phyloP scores from a whole-genome alignment of 2,113 vertebrate species.

The Oostethus manadensis region DNA sequence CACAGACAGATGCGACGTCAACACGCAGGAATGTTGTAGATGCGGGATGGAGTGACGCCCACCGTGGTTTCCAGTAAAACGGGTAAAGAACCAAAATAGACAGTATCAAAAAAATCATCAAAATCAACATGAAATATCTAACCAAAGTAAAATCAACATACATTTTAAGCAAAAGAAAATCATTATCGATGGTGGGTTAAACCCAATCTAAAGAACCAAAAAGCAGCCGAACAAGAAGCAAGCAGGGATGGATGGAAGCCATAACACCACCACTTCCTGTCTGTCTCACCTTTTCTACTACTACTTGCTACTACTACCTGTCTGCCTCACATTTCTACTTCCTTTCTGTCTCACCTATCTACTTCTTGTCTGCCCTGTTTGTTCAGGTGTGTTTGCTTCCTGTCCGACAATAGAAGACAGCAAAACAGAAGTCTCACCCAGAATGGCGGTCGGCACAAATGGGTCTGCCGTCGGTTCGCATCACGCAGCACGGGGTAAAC shows the following conservation, averaged over 20 bases:
- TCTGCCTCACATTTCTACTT: conserved; percentile 31
- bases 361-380: conserved; percentile 29
- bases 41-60: conserved; percentile 75
- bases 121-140: background rate
- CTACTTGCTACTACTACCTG: conserved; percentile 24
- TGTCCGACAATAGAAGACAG: conserved; percentile 27
- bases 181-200: background rate
- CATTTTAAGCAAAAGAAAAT: background rate
- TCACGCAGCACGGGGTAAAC: conserved; percentile 54
- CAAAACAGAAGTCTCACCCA: conserved; percentile 86
- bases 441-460: conserved; percentile 98
- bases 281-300: conserved; percentile 34
- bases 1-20: conserved; percentile 71
- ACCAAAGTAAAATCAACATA: background rate
- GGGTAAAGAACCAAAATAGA: conserved; percentile 2
- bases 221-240: conserved; percentile 64
- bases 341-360: conserved; percentile 31
- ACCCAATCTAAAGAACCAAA: conserved; percentile 18
- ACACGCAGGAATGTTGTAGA: conserved; percentile 71
- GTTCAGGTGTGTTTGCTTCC: conserved; percentile 1
- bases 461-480: conserved; percentile 83
- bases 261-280: conserved; percentile 39
- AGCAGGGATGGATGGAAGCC: conserved; percentile 74
- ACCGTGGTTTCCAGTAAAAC: conserved; percentile 30
- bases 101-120: background rate